Base-by-base conservation (phyloP, 2,888 invertebrate species). In the Therioaphis trifolii region DNA sequence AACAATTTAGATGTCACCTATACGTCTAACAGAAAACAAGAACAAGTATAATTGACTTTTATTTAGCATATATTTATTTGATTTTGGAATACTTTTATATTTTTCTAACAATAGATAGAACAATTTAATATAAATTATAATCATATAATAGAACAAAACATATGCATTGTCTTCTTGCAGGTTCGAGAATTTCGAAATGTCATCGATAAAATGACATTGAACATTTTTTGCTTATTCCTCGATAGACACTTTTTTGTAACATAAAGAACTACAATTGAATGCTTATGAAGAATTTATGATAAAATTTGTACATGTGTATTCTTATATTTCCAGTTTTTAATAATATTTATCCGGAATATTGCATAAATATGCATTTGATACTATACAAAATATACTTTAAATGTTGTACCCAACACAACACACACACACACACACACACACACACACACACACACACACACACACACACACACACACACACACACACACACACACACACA, bases 151-250 rank as follows among this genome's bases (percentile, higher is more conserved):
- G 14, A 18, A 55, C 29, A 55, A 35, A 71, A 52, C 21, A 52
- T 74, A n/a, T 72, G 49, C 49, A 74, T 35, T 55, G 72, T 74
- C 27, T 29, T 55, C 52, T n/a, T n/a, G n/a, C 9, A 14, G 14
- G 27, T 27, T 18, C 52, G 29, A 74, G 21, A 52, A 74, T 55
- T 55, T 35, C 27, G 29, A 52, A 74, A 74, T 74, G 72, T 55
- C 72, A 74, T 35, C 72, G 29, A 29, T 43, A 43, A 46, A 43
- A 24, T 74, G 72, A 35, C 35, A 74, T 74, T 55, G 72, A 55
- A 74, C 35, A 35, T 35, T 74, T 74, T 55, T 35, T 55, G 72
- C 52, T 74, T 35, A 55, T 55, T 74, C 52, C 72, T n/a, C n/a
- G n/a, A n/a, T n/a, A n/a, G n/a, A 21, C 11, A 11, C 18, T 5